Percentiles rank a stretch among this genome's conserved stretches.
These are phyloP conservation scores for Hylyphantes graminicola DNA, from an alignment of 1,140 invertebrate species.

Conservation along the genomic window DNA sequence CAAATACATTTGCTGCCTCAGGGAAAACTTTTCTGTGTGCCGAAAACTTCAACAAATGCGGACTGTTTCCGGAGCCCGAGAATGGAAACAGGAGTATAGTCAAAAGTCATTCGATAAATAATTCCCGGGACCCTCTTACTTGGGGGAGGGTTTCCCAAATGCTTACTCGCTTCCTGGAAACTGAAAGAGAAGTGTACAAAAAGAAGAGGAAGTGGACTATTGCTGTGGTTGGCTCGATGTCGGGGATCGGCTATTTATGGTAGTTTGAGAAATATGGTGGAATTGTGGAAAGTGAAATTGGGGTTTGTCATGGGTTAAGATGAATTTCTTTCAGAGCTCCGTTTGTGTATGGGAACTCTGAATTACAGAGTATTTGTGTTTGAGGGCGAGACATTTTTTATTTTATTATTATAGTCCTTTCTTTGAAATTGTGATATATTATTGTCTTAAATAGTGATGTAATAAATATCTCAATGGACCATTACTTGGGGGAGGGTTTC, in stretches of 20 bases:
- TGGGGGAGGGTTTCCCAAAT: neutral
- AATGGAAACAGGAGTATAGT: slow-evolving; percentile 19
- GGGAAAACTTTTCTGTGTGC: too few species aligned
- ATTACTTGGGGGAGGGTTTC: too few species aligned
- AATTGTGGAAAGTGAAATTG: neutral
- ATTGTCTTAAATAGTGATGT: too few species aligned
- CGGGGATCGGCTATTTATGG: neutral
- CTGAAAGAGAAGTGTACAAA: neutral
- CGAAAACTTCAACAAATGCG: neutral
- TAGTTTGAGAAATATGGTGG: neutral
- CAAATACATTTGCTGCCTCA: too few species aligned
- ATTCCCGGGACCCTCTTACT: neutral
- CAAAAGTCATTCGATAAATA: slow-evolving; percentile 52
- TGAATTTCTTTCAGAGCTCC: neutral
- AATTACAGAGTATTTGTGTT: too few species aligned
- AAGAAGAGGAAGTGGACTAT: neutral
- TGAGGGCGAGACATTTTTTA: too few species aligned
- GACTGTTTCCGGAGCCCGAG: slow-evolving; percentile 8
- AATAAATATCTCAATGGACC: too few species aligned
- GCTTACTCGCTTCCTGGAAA: slow-evolving; percentile 39
- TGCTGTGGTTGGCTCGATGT: too few species aligned
- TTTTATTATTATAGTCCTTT: too few species aligned
- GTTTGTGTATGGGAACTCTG: too few species aligned
- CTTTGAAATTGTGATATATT: too few species aligned
- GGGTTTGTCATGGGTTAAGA: neutral